phyloP scores from a whole-genome alignment of 2,113 vertebrate genomes.

The Arenaria interpres region DNA sequence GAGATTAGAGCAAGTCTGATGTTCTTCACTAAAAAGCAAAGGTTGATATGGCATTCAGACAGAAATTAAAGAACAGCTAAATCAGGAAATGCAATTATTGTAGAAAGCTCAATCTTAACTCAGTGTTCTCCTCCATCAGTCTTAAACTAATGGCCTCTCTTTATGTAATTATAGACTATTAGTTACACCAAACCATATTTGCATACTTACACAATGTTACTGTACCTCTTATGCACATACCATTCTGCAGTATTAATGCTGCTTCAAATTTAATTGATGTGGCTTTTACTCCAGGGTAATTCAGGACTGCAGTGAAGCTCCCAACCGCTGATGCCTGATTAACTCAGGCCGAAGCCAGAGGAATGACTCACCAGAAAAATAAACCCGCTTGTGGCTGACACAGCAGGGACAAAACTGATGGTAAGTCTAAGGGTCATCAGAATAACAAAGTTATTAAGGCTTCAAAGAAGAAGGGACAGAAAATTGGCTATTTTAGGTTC shows the following conservation, averaged over 20 bases:
- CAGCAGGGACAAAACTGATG: background rate
- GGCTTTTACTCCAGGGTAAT: background rate
- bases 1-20: background rate
- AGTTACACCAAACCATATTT: background rate
- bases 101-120: background rate
- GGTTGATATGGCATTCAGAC: background rate
- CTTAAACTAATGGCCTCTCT: background rate
- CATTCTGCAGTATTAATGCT: background rate
- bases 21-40: background rate
- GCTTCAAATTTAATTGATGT: background rate
- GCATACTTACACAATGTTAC: background rate
- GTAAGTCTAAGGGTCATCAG: background rate
- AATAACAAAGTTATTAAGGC: background rate
- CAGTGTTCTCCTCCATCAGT: background rate
- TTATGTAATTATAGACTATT: conserved; percentile 4
- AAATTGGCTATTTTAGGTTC: background rate
- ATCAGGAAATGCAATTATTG: background rate
- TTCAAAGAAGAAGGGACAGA: background rate
- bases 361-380: background rate
- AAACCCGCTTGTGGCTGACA: background rate
- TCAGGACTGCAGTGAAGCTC: background rate
- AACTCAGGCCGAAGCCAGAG: background rate
- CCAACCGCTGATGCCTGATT: background rate
- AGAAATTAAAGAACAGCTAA: background rate
- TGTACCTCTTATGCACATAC: background rate